phyloP scores from a whole-genome alignment of 2,797 vertebrate species.

The Coregonus sp. region DNA sequence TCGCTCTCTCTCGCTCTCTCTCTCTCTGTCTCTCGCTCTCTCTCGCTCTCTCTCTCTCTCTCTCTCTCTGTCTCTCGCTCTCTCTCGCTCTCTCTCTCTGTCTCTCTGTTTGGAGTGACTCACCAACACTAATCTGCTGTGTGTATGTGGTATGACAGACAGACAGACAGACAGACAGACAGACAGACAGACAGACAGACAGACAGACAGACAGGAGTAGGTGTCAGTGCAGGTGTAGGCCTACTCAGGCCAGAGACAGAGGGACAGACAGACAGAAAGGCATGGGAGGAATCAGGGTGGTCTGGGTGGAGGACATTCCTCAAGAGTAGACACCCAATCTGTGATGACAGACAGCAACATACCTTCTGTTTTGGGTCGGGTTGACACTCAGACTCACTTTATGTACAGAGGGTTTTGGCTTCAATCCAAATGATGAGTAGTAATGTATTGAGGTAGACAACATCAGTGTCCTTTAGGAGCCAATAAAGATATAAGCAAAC shows the following conservation, averaged over 20 bases:
- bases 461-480: neutral
- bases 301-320: neutral
- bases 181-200: neutral
- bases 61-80: neutral
- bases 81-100: no score
- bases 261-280: neutral
- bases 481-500: neutral
- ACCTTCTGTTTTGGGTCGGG: neutral
- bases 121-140: neutral
- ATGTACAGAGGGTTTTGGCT: neutral
- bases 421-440: neutral
- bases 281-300: neutral
- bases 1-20: no score
- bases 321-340: neutral
- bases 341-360: neutral
- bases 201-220: constrained; percentile 50
- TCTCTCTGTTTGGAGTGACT: neutral
- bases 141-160: neutral
- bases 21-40: no score
- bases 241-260: neutral
- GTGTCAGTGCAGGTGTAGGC: constrained; percentile 16
- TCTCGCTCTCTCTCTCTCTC: no score
- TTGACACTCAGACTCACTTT: neutral
- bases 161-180: no score
- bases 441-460: neutral